Conservation (phyloP, 2,113 vertebrate species). For the Corydoras maculifer region DNA sequence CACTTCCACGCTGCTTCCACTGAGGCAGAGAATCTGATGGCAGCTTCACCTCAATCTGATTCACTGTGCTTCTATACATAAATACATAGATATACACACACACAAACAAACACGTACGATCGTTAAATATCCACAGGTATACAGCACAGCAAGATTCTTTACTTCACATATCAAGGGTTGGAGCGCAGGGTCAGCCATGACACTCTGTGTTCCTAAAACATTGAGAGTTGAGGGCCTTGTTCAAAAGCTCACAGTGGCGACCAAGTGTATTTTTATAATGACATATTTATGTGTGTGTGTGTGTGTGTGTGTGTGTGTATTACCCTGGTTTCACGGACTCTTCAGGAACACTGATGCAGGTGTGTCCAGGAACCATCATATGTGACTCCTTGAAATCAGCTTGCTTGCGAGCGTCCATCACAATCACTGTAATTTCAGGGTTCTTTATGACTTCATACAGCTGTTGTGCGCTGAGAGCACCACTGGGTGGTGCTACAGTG, state of each 20-base stretch:
- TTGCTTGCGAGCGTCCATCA: constrained; percentile 84
- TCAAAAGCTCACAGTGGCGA: neutral
- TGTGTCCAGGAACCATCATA: constrained; percentile 70
- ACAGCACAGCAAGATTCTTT: too few relatives aligned
- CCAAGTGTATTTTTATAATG: neutral
- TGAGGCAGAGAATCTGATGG: constrained; percentile 76
- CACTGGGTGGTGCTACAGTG: constrained; percentile 53
- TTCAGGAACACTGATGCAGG: constrained; percentile 80
- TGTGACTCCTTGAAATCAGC: constrained; percentile 83
- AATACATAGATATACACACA: constrained; percentile 1
- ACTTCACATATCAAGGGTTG: too few relatives aligned
- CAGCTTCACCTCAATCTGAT: constrained; percentile 81
- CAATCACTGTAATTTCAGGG: constrained; percentile 72
- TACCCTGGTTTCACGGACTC: constrained; percentile 89
- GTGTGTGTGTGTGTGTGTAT: neutral
- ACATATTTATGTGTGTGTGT: neutral
- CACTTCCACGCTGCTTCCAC: constrained; percentile 78
- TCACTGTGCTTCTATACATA: constrained; percentile 77
- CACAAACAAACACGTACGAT: neutral
- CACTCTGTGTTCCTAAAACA: too few relatives aligned
- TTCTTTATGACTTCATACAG: constrained; percentile 87
- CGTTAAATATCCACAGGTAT: too few relatives aligned
- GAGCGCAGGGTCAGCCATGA: too few relatives aligned
- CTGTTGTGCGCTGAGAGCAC: constrained; percentile 79
- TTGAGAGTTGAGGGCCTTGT: neutral